These are phyloP conservation scores for Micromys minutus DNA, from an alignment of 2,113 vertebrate genomes.

Conservation along the genomic window DNA sequence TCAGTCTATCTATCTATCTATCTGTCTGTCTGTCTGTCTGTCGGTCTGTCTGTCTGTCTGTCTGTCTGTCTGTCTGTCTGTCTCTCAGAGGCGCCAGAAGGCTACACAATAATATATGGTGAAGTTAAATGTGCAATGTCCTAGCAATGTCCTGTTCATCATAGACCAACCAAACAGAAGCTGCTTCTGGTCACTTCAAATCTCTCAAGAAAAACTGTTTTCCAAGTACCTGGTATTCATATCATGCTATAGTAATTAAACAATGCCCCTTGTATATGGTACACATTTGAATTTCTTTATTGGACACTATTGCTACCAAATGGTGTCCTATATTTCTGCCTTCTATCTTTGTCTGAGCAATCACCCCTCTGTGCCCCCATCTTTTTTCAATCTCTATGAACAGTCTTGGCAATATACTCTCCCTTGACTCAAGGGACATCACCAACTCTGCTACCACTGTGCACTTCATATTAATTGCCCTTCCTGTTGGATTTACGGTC, in stretches of 20 bases:
- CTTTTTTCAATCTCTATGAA: neutral
- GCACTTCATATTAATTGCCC: neutral
- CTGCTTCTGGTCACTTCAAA: neutral
- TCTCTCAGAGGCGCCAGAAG: neutral
- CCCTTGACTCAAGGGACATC: too few relatives aligned
- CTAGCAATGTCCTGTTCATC: neutral
- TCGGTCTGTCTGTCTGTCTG: too few relatives aligned
- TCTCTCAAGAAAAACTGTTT: neutral
- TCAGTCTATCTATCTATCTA: too few relatives aligned
- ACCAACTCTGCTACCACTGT: neutral
- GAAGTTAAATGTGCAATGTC: neutral
- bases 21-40: too few relatives aligned
- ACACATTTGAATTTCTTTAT: neutral
- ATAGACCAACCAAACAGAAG: neutral
- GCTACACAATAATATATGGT: too few relatives aligned
- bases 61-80: too few relatives aligned
- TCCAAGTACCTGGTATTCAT: neutral
- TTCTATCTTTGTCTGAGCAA: neutral
- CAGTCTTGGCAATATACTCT: neutral
- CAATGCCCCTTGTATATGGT: neutral
- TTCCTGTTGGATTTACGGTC: neutral
- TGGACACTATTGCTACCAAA: neutral
- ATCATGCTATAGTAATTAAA: fast-evolving
- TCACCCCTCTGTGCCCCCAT: too few relatives aligned
- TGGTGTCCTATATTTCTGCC: neutral